A percentile compares a stretch with the other conserved stretches of the same genome.
Evolutionary conservation across 2,888 invertebrate genomes (phyloP).

Genomic region (Rhamphomyia laevipes): DNA sequence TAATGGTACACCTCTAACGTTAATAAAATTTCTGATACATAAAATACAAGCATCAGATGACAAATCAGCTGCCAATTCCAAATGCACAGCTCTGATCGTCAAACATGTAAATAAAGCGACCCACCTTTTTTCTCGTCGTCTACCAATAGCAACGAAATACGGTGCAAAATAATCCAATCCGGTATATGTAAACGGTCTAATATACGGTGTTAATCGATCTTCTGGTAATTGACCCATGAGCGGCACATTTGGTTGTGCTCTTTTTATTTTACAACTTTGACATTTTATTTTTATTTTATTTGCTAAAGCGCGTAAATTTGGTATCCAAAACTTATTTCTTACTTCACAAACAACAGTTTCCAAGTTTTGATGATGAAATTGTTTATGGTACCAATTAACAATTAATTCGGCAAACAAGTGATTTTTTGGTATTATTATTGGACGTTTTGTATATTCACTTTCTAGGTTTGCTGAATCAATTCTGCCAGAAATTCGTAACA

Average conservation of each 20-base stretch:
- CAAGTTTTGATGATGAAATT: constrained; percentile 13
- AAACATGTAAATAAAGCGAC: constrained; percentile 14
- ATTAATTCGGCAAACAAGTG: constrained; percentile 8
- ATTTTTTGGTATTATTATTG: constrained; percentile 4
- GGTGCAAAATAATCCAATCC: constrained; percentile 18
- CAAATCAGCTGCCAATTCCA: constrained; percentile 12
- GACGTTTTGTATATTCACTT: neutral
- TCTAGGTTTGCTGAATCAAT: neutral
- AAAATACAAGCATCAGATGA: constrained; percentile 15
- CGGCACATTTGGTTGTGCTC: constrained; percentile 10
- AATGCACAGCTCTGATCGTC: constrained; percentile 11
- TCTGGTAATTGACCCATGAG: constrained; percentile 14
- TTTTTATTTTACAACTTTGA: constrained; percentile 11
- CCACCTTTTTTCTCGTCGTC: constrained; percentile 12
- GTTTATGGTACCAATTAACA: constrained; percentile 9
- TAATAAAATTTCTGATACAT: constrained; percentile 15
- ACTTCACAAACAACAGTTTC: constrained; percentile 9
- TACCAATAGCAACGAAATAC: constrained; percentile 9
- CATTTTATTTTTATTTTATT: constrained; percentile 6
- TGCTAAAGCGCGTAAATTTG: constrained; percentile 6
- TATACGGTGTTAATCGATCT: constrained; percentile 1
- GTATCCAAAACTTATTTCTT: constrained; percentile 8
- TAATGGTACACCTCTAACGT: constrained; percentile 12
- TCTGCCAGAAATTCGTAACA: constrained; percentile 2
- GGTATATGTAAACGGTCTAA: constrained; percentile 14